phyloP scores from a whole-genome alignment of 2,113 vertebrate genomes.

The Lepidothrix coronata region DNA sequence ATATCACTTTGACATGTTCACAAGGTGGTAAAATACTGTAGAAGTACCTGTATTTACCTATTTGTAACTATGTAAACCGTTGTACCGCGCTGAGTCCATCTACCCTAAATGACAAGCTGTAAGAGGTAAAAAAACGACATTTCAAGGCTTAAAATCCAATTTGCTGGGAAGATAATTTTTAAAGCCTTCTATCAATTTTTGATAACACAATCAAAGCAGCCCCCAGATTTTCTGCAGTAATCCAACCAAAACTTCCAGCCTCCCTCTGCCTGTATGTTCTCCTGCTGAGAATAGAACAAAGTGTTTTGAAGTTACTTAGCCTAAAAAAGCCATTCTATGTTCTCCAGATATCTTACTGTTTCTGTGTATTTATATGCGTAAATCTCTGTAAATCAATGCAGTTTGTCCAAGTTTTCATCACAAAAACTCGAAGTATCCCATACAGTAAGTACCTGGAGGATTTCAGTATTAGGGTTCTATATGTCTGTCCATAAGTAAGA shows the following conservation, averaged over 20 bases:
- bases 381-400: neutral
- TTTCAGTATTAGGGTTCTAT: neutral
- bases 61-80: neutral
- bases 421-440: neutral
- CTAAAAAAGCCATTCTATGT: neutral
- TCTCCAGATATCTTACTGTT: neutral
- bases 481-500: neutral
- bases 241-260: neutral
- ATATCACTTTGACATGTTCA: neutral
- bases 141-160: neutral
- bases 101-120: neutral
- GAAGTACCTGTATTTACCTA: neutral
- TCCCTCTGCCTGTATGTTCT: neutral
- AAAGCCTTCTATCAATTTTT: neutral
- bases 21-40: neutral
- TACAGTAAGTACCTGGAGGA: neutral
- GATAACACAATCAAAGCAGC: neutral
- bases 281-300: accelerated
- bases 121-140: neutral
- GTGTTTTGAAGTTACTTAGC: neutral
- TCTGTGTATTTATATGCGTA: neutral
- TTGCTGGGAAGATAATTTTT: neutral
- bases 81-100: neutral
- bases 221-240: neutral
- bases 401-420: neutral